A percentile compares a stretch with the other conserved stretches of the same genome.
Conservation (phyloP, 2,797 vertebrate genomes). For the Champsocephalus gunnari region DNA sequence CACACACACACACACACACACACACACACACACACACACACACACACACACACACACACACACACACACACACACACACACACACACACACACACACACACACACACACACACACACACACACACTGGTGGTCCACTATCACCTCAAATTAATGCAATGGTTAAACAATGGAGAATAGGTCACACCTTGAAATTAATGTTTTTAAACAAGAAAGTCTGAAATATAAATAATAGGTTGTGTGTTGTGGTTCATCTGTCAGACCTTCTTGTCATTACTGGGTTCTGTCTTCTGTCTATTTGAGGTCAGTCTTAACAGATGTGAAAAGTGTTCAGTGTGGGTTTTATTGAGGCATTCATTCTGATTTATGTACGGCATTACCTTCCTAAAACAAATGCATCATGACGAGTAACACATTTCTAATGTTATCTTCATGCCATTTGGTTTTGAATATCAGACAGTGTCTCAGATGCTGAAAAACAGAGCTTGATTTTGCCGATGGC, state of each 20-base stretch:
- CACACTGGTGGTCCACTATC: conserved; percentile 41
- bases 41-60: conserved; percentile 19
- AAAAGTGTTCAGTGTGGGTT: neutral
- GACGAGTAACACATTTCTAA: conserved; percentile 9
- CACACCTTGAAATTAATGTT: conserved; percentile 54
- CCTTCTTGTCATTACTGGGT: conserved; percentile 9
- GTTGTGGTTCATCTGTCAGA: conserved; percentile 23
- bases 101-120: conserved; percentile 11
- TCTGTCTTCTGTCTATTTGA: conserved; percentile 18
- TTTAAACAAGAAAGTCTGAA: conserved; percentile 48
- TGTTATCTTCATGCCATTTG: conserved; percentile 38
- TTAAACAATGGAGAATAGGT: conserved; percentile 61
- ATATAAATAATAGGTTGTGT: conserved; percentile 27
- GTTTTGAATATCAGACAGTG: conserved; percentile 24
- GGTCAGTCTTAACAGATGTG: conserved; percentile 1
- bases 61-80: conserved; percentile 22
- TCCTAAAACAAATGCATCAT: conserved; percentile 22
- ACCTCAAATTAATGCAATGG: conserved; percentile 45
- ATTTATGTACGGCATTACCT: conserved; percentile 12
- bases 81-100: conserved; percentile 22
- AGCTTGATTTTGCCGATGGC: neutral
- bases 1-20: conserved; percentile 1
- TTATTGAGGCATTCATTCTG: conserved; percentile 20
- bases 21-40: neutral
- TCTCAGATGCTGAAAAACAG: conserved; percentile 6